Conservation (phyloP, 1,140 invertebrate species). For the Brachionus paranguensis region DNA sequence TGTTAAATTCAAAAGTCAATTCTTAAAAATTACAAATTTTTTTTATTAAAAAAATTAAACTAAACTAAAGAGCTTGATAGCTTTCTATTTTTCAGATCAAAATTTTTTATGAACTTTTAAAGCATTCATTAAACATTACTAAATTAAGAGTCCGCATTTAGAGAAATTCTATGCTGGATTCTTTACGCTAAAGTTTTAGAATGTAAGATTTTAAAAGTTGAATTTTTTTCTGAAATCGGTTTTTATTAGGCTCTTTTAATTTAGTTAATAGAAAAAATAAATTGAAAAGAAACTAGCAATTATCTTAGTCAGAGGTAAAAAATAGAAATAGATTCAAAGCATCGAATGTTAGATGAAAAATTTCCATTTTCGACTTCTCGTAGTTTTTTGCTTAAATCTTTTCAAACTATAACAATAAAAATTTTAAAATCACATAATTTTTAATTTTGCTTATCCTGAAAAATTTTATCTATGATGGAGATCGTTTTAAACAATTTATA, state of each 20-base stretch:
- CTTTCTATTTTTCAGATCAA: background rate
- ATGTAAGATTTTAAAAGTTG: too few species aligned
- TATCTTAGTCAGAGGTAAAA: background rate
- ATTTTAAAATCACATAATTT: background rate
- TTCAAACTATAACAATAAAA: background rate
- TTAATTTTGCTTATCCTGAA: background rate
- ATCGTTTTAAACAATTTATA: too few species aligned
- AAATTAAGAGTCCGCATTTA: too few species aligned
- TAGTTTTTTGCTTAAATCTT: background rate
- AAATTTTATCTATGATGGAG: too few species aligned
- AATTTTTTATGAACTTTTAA: background rate
- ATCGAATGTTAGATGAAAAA: background rate
- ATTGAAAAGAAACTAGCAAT: background rate
- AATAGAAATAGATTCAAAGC: constrained; percentile 7
- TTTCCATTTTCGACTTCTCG: background rate
- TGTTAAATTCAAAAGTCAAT: background rate
- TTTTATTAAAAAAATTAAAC: background rate
- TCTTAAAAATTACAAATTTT: too few species aligned
- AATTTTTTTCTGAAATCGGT: too few species aligned
- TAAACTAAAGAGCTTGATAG: background rate
- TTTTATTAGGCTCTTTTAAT: too few species aligned
- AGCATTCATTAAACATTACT: too few species aligned
- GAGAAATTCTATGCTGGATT: too few species aligned
- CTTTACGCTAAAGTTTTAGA: too few species aligned
- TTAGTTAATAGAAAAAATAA: background rate